Conservation (phyloP, 1,140 invertebrate genomes). For the Brachionus rotundiformis region DNA sequence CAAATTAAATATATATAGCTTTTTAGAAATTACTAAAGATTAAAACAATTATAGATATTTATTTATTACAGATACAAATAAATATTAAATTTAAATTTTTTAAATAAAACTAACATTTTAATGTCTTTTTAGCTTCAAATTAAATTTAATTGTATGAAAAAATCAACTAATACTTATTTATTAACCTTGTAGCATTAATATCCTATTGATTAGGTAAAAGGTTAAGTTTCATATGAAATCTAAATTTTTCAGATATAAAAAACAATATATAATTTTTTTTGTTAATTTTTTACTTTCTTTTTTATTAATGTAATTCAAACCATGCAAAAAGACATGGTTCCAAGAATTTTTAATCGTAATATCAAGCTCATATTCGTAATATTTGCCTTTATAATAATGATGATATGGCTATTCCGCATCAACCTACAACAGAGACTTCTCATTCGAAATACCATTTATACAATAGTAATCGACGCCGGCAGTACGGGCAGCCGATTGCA, state of each 20-base stretch:
- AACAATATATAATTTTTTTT: no score
- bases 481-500: constrained; percentile 88
- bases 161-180: background rate
- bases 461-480: constrained; percentile 92
- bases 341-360: constrained; percentile 16
- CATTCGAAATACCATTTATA: constrained; percentile 66
- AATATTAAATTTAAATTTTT: background rate
- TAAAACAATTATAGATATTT: no score
- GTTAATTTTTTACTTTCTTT: no score
- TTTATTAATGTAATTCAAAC: no score
- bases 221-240: constrained; percentile 33
- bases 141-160: no score
- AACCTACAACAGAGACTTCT: background rate
- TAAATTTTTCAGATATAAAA: background rate
- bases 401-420: background rate
- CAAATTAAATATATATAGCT: no score
- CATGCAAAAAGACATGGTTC: constrained; percentile 21
- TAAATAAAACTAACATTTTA: no score
- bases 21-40: no score
- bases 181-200: background rate
- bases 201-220: background rate
- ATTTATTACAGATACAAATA: no score
- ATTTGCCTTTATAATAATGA: background rate
- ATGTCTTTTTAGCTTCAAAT: no score
- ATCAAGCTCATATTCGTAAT: background rate